Conservation (phyloP, 2,797 vertebrate genomes). For the Melanotaenia nigrans region DNA sequence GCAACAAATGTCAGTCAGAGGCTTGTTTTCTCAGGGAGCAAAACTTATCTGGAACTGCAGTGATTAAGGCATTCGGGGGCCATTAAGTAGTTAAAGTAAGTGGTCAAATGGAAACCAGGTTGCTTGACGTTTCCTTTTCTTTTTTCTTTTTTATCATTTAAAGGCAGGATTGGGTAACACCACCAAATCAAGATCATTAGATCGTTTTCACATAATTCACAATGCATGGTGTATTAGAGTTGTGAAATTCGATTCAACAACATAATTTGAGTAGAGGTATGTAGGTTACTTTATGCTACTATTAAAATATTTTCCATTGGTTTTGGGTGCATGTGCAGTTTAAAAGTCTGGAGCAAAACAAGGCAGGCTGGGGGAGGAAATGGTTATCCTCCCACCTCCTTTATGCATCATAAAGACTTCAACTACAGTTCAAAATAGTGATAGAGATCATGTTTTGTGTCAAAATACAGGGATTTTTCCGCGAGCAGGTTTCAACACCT, state of each 20-base stretch:
- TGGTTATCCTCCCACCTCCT: constrained; percentile 4
- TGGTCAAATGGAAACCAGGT: constrained; percentile 72
- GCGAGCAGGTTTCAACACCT: constrained; percentile 59
- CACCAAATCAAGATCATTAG: constrained; percentile 23
- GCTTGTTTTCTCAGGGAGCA: constrained; percentile 64
- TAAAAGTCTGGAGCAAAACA: constrained; percentile 9
- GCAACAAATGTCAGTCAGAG: constrained; percentile 45
- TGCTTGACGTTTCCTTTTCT: constrained; percentile 40
- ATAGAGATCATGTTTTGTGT: constrained; percentile 44
- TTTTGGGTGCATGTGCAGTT: constrained; percentile 23
- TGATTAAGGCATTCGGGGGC: constrained; percentile 62
- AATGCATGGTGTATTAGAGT: constrained; percentile 22
- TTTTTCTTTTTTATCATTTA: constrained; percentile 40
- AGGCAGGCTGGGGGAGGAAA: background rate
- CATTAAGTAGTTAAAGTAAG: constrained; percentile 78
- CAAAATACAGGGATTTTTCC: constrained; percentile 43
- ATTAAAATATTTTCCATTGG: constrained; percentile 48
- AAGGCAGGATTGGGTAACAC: constrained; percentile 31
- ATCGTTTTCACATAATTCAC: constrained; percentile 45
- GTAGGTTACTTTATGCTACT: constrained; percentile 14
- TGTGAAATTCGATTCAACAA: constrained; percentile 17
- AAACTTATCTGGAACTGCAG: constrained; percentile 54
- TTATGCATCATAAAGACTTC: constrained; percentile 20
- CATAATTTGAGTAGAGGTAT: constrained; percentile 32
- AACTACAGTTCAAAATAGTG: constrained; percentile 19